phyloP scores from a whole-genome alignment of 1,140 invertebrate genomes.

The Metopolophium dirhodum region DNA sequence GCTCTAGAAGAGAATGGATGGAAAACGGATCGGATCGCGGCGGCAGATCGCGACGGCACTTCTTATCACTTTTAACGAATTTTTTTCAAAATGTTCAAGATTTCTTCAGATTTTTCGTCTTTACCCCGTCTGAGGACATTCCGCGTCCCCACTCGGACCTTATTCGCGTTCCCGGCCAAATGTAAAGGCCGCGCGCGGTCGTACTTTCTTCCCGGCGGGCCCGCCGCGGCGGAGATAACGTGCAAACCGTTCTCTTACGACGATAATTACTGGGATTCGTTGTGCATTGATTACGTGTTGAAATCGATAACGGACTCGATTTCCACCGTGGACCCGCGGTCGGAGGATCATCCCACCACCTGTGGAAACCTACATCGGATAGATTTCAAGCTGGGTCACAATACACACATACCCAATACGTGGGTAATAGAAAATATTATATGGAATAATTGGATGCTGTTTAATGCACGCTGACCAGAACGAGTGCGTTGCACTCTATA shows the following conservation, averaged over 20 bases:
- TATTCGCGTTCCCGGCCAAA: no score
- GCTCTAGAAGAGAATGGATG: no score
- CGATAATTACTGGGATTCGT: neutral
- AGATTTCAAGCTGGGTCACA: neutral
- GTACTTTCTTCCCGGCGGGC: no score
- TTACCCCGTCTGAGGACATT: no score
- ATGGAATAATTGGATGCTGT: slow-evolving; percentile 28
- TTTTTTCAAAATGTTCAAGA: no score
- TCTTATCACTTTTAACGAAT: no score
- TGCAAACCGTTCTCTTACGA: neutral
- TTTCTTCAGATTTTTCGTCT: no score
- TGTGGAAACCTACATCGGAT: neutral
- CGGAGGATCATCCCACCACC: neutral
- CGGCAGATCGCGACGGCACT: no score
- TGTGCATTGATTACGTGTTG: neutral
- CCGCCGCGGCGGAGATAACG: no score
- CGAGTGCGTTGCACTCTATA: slow-evolving; percentile 40
- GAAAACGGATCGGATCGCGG: no score
- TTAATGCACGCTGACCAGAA: slow-evolving; percentile 28
- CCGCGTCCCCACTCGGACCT: no score
- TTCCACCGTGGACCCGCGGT: neutral
- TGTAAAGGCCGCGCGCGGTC: no score
- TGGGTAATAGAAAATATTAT: neutral
- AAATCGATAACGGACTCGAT: neutral
- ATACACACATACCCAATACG: neutral